A percentile compares a stretch with the other conserved stretches of the same genome.
Evolutionary conservation across 2,888 invertebrate species (phyloP).

Genomic region (Dichetophora obliterata): DNA sequence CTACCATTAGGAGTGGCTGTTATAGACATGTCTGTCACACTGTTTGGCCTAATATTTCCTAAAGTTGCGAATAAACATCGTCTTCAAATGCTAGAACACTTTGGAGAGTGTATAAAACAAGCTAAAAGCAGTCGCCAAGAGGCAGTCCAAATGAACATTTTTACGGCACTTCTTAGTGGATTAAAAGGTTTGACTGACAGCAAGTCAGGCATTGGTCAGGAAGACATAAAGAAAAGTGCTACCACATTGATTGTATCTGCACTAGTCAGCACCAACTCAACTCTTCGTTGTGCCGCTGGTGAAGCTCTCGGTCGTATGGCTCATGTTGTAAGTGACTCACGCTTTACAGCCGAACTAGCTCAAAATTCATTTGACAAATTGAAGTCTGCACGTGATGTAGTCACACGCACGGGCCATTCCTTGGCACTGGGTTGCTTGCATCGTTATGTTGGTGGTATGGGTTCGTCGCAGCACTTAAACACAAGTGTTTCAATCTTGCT

Average conservation of each 20-base stretch:
- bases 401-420: constrained; percentile 87
- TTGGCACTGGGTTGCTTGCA: constrained; percentile 96
- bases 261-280: constrained; percentile 80
- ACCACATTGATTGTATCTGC: constrained; percentile 85
- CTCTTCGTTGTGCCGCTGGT: constrained; percentile 93
- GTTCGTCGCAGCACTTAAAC: constrained; percentile 93
- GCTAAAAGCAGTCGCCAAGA: constrained; percentile 94
- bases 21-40: constrained; percentile 91
- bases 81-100: constrained; percentile 97
- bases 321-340: constrained; percentile 87
- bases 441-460: constrained; percentile 95
- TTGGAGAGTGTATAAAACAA: constrained; percentile 93
- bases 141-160: constrained; percentile 96
- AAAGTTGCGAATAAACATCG: constrained; percentile 96
- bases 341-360: constrained; percentile 89
- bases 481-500: constrained; percentile 95
- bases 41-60: constrained; percentile 96
- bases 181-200: constrained; percentile 89
- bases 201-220: constrained; percentile 87
- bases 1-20: constrained; percentile 96
- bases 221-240: constrained; percentile 89
- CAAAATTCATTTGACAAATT: constrained; percentile 90
- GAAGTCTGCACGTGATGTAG: constrained; percentile 88
- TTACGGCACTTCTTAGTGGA: constrained; percentile 91
- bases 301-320: constrained; percentile 95